These are phyloP conservation scores for Montifringilla adamsi DNA, from an alignment of 2,113 vertebrate species.

Conservation along the genomic window DNA sequence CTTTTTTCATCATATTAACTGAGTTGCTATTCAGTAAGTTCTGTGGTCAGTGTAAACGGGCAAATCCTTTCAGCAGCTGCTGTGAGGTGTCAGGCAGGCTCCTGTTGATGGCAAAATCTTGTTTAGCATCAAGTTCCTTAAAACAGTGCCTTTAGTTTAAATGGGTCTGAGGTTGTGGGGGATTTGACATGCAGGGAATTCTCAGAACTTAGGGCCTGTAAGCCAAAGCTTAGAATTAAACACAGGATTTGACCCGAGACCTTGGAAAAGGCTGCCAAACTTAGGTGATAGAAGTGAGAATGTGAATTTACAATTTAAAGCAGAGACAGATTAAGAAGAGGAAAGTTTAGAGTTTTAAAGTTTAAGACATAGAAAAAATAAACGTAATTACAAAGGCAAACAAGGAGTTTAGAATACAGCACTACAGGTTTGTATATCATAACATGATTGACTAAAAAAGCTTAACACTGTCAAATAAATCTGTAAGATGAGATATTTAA, in stretches of 20 bases:
- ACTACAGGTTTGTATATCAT: background rate
- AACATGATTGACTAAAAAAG: background rate
- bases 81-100: background rate
- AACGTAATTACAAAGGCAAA: background rate
- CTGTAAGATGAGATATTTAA: background rate
- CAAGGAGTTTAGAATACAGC: background rate
- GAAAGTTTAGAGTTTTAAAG: background rate
- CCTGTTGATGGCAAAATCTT: background rate
- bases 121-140: background rate
- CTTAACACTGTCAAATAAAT: background rate
- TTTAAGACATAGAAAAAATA: background rate
- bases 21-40: rapidly evolving
- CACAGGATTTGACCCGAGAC: background rate
- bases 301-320: background rate
- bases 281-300: background rate
- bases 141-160: background rate
- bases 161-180: background rate
- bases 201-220: background rate
- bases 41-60: background rate
- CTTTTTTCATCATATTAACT: background rate
- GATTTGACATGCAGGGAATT: background rate
- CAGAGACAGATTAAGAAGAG: background rate
- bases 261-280: background rate
- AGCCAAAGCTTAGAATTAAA: background rate
- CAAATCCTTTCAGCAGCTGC: background rate